A percentile compares a stretch with the other conserved stretches of the same genome.
phyloP scores from a whole-genome alignment of 2,888 invertebrate species.

The Acutogordius australiensis region DNA sequence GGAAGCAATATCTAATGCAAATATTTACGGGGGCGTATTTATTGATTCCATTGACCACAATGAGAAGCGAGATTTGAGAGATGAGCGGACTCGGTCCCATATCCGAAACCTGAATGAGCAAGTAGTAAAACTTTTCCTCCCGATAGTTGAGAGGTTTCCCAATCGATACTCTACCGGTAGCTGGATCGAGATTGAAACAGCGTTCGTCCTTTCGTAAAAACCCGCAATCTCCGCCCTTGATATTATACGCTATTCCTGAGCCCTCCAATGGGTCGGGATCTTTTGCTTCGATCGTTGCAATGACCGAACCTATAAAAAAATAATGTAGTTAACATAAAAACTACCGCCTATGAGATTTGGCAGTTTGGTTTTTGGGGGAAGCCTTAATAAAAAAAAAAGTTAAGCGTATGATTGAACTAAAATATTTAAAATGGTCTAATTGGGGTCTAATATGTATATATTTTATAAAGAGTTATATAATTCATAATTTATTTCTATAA shows the following conservation, averaged over 20 bases:
- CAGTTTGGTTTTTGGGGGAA: not conserved
- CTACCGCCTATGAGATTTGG: not conserved
- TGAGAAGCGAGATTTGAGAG: not conserved
- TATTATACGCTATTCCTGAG: not conserved
- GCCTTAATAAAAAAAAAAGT: no score
- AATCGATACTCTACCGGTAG: not conserved
- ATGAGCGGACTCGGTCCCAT: not conserved
- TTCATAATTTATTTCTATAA: not conserved
- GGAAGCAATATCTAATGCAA: not conserved
- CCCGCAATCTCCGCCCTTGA: constrained; percentile 3
- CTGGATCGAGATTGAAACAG: not conserved
- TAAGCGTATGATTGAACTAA: no score
- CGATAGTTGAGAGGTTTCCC: not conserved
- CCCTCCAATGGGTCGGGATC: not conserved
- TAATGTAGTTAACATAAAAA: not conserved
- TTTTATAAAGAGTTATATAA: not conserved
- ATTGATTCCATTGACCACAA: not conserved
- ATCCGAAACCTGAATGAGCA: not conserved
- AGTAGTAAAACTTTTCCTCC: not conserved
- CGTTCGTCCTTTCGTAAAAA: not conserved
- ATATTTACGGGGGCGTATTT: constrained; percentile 3
- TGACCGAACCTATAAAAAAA: not conserved
- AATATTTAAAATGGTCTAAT: no score
- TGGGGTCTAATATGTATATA: not conserved
- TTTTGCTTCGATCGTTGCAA: not conserved